Evolutionary conservation across 2,113 vertebrate species (phyloP).

Genomic region (Tragulus kanchil): DNA sequence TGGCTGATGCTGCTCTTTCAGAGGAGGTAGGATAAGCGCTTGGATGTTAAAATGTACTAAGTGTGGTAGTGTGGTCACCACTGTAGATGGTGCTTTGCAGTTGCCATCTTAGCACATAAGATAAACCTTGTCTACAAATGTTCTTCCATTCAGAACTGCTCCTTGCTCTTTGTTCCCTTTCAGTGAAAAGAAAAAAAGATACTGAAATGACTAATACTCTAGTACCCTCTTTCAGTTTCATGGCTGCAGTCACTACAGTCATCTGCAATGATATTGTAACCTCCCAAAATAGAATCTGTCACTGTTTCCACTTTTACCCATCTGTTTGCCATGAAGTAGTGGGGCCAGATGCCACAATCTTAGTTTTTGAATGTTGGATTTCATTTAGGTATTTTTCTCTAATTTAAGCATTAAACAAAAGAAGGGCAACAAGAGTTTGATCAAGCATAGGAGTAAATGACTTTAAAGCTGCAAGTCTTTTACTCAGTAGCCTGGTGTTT

Average conservation of each 20-base stretch:
- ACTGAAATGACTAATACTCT: conserved; percentile 41
- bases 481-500: conserved; percentile 4
- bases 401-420: background rate
- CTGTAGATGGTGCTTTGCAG: background rate
- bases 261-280: background rate
- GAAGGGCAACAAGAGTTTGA: background rate
- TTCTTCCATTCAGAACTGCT: background rate
- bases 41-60: background rate
- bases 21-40: background rate
- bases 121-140: background rate
- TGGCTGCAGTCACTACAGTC: background rate
- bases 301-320: background rate
- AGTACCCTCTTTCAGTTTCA: background rate
- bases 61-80: background rate
- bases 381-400: background rate
- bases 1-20: background rate
- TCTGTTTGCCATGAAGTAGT: background rate
- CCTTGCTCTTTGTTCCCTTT: conserved; percentile 42
- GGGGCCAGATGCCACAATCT: background rate
- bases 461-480: background rate
- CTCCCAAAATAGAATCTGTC: background rate
- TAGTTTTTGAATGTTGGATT: background rate
- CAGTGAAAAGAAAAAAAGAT: conserved; percentile 34
- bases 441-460: background rate
- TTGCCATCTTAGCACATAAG: background rate